These are phyloP conservation scores for Sylvietta virens DNA, from an alignment of 2,113 vertebrate species.

Conservation along the genomic window DNA sequence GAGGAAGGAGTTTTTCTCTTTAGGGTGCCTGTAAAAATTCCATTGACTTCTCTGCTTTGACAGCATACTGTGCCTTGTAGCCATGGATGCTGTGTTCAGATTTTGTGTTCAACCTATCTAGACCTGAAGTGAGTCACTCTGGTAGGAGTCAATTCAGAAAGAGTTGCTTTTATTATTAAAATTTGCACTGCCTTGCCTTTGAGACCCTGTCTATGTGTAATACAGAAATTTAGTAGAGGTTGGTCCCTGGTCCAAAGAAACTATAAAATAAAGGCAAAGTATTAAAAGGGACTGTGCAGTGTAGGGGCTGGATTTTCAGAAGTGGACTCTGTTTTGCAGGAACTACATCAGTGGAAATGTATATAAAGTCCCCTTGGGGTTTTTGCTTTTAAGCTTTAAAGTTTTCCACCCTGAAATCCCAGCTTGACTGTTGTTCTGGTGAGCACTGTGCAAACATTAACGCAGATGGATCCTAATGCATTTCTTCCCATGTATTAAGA, in stretches of 20 bases:
- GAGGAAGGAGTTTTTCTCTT: background rate
- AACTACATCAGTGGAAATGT: background rate
- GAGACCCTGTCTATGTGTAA: background rate
- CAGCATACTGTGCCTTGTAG: background rate
- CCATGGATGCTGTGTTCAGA: background rate
- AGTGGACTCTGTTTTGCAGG: background rate
- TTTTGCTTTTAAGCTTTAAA: background rate
- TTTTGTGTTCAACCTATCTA: background rate
- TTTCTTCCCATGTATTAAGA: background rate
- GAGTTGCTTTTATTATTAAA: background rate
- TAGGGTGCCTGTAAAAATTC: background rate
- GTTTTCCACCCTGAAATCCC: background rate
- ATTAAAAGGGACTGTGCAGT: background rate
- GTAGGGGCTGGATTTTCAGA: background rate
- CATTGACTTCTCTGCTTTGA: background rate
- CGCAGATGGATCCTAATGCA: background rate
- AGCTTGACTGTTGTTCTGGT: background rate
- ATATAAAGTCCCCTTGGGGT: accelerated
- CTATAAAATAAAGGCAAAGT: background rate
- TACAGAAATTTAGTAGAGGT: background rate
- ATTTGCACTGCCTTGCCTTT: background rate
- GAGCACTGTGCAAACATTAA: background rate
- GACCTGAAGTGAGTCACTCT: background rate
- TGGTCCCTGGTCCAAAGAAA: background rate
- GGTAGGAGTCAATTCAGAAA: background rate